Evolutionary conservation across 2,113 vertebrate genomes (phyloP).

Genomic region (Gila orcuttii): DNA sequence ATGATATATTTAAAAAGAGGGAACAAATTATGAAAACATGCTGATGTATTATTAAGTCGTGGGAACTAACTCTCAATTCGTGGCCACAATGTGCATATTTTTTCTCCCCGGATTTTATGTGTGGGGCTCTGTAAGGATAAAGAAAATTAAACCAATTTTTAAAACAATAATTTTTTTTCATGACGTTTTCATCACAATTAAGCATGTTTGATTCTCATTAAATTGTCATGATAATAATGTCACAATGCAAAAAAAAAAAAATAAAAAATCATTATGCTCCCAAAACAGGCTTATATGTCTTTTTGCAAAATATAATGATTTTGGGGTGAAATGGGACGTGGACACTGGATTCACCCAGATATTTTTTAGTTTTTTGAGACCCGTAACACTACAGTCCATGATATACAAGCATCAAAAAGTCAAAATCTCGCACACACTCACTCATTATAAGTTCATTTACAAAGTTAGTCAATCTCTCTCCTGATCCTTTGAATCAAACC

Average conservation of each 20-base stretch:
- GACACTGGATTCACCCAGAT: slow-evolving; percentile 9
- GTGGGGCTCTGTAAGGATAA: neutral
- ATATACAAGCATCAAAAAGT: slow-evolving; percentile 25
- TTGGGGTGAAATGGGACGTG: slow-evolving; percentile 8
- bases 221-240: neutral
- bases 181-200: neutral
- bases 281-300: too few relatives aligned
- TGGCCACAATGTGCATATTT: too few relatives aligned
- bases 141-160: neutral
- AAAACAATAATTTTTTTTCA: neutral
- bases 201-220: neutral
- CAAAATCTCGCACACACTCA: neutral
- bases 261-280: too few relatives aligned
- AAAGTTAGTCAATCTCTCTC: neutral
- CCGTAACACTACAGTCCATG: slow-evolving; percentile 4
- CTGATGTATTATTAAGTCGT: too few relatives aligned
- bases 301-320: too few relatives aligned
- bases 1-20: too few relatives aligned
- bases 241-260: too few relatives aligned
- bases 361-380: neutral
- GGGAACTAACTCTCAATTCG: too few relatives aligned
- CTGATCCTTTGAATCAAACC: slow-evolving; percentile 6
- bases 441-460: slow-evolving; percentile 14
- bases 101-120: too few relatives aligned
- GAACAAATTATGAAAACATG: too few relatives aligned